These are phyloP conservation scores for Calyptomena viridis DNA, from an alignment of 2,113 vertebrate species.

Conservation along the genomic window DNA sequence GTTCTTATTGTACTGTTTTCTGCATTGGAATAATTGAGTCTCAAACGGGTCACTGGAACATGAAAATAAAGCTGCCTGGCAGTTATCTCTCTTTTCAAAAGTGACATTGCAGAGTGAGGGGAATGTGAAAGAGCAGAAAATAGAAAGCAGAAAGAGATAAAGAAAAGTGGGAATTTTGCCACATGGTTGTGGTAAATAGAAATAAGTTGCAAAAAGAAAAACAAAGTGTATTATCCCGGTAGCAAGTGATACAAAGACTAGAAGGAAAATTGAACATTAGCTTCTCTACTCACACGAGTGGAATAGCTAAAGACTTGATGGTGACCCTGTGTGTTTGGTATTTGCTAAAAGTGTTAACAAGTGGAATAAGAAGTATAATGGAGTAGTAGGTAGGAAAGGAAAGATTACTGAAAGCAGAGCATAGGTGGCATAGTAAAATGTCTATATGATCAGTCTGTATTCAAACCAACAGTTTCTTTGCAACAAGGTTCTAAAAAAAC, in stretches of 20 bases:
- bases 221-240: background rate
- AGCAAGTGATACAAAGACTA: background rate
- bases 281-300: background rate
- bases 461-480: background rate
- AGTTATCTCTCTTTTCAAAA: background rate
- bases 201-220: background rate
- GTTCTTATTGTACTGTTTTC: background rate
- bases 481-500: background rate
- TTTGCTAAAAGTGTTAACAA: background rate
- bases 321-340: fast-evolving
- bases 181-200: background rate
- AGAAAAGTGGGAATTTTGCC: background rate
- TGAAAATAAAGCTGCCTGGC: background rate
- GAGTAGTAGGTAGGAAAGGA: background rate
- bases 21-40: background rate
- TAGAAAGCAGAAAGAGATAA: background rate
- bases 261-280: background rate
- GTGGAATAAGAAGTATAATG: background rate
- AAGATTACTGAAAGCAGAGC: background rate
- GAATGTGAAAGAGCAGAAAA: background rate
- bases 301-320: background rate
- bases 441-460: background rate
- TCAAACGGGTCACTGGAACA: background rate
- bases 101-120: background rate
- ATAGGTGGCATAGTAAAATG: background rate